Base-by-base conservation (phyloP, 2,113 vertebrate species). In the Tursiops truncatus region DNA sequence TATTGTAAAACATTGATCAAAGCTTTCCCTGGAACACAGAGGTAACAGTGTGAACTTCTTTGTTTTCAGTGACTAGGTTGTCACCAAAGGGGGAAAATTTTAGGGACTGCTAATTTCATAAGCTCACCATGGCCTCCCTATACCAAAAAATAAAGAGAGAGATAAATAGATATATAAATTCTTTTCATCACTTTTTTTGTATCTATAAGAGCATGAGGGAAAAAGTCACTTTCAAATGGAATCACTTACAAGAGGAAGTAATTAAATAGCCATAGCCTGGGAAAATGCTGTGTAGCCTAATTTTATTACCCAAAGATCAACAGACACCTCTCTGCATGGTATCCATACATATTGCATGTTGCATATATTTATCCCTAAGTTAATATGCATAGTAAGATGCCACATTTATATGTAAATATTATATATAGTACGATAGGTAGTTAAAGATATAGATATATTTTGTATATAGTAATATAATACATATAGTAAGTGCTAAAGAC, bases 1-100 rank as follows among this genome's bases (percentile, higher is more conserved):
- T 91, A 97, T 77, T 97, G 96, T 97, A 98, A 98, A 98, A 98
- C 97, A 98, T 95, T 94, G 98, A 99, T 98, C 95, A 89, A 82
- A 74, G 58, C 83, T 98, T 98, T 98, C 26, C 73, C 73, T 86
- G 73, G 44, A 50, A 87, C 56, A 80, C 63, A 93, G 94, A 94
- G 41, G 76, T 76, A 98, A 91, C 33, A 87, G 15, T 65, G 86
- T 89, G 93, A 98, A 98, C 94, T 95, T 91, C 31, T 97, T 96
- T 79, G 2, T 96, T 98, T 98, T 97, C 70, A 96, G 94, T 94
- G 87, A 81, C 65, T 68, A 86, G 3, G 6, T 79, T 68, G 33
- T 60, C 63, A 97, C 10, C 96, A 83, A 91, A 31, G 8, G 3
- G 28, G 17, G 23, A 26, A 47, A 33, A 44, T 73, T 95, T 97